phyloP scores from a whole-genome alignment of 2,797 vertebrate species.

The Syngnathus rostellatus region DNA sequence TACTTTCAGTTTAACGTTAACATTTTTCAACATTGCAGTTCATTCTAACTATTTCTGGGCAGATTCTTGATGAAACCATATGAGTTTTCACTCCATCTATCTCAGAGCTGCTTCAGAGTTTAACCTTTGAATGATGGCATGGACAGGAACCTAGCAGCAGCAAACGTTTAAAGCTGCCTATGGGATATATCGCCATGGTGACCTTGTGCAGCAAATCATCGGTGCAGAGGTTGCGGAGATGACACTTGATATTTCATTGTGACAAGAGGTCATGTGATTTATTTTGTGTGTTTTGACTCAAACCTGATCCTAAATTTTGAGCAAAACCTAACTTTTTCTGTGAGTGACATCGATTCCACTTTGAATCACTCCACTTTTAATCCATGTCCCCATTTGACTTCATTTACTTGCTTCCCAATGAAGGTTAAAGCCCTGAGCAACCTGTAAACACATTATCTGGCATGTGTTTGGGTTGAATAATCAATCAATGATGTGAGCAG shows the following conservation, averaged over 20 bases:
- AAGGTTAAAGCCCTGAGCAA: slow-evolving; percentile 31
- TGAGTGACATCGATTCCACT: slow-evolving; percentile 4
- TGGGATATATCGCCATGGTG: slow-evolving; percentile 36
- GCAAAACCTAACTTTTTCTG: slow-evolving; percentile 24
- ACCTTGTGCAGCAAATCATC: slow-evolving; percentile 50
- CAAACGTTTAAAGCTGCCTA: slow-evolving; percentile 24
- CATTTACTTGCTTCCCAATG: slow-evolving; percentile 12
- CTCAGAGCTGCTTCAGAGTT: slow-evolving; percentile 12
- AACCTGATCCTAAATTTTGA: slow-evolving; percentile 6
- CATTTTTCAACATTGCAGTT: not conserved
- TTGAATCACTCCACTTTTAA: slow-evolving; percentile 5
- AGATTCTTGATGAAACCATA: not conserved
- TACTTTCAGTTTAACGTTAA: not conserved
- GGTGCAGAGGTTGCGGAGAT: slow-evolving; percentile 25
- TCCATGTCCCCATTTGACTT: slow-evolving; percentile 22
- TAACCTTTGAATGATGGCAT: slow-evolving; percentile 14
- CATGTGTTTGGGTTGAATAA: slow-evolving; percentile 23
- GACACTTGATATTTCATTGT: slow-evolving; percentile 42
- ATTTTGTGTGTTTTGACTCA: slow-evolving; percentile 18
- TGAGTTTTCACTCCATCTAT: slow-evolving; percentile 10
- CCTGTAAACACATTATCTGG: slow-evolving; percentile 5
- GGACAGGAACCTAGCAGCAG: slow-evolving; percentile 20
- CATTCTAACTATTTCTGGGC: not conserved
- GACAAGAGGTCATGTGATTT: slow-evolving; percentile 42
- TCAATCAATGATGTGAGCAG: slow-evolving; percentile 34